A percentile compares a stretch with the other conserved stretches of the same genome.
phyloP scores from a whole-genome alignment of 2,113 vertebrate genomes.

The Pandion haliaetus region DNA sequence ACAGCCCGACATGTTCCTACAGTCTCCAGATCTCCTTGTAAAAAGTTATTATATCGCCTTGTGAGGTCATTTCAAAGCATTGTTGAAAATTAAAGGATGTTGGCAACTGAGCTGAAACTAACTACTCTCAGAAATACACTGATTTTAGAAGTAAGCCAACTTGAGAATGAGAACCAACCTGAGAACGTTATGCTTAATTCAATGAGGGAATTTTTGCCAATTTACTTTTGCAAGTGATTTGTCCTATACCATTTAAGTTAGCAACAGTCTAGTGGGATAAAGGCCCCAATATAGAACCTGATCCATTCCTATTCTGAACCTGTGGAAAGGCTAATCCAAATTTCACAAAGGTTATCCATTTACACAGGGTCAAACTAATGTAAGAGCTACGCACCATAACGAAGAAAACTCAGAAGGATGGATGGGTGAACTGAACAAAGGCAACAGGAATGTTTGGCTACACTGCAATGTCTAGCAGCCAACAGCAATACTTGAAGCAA shows the following conservation, averaged over 20 bases:
- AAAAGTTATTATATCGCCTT: background rate
- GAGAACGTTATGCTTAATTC: background rate
- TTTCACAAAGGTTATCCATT: background rate
- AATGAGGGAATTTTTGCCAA: background rate
- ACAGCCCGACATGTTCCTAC: background rate
- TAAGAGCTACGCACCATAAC: background rate
- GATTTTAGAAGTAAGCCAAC: background rate
- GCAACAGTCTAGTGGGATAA: background rate
- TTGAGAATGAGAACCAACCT: background rate
- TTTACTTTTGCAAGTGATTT: background rate
- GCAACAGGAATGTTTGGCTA: background rate
- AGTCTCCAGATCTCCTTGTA: background rate
- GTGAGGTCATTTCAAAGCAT: background rate
- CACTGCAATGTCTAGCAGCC: background rate
- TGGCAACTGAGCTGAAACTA: background rate
- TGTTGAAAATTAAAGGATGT: background rate
- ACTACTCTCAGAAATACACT: background rate
- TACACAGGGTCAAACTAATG: background rate
- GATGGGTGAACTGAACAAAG: background rate
- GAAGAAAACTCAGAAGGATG: background rate
- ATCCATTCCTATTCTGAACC: background rate
- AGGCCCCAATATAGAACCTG: background rate
- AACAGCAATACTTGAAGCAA: background rate
- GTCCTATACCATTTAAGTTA: background rate
- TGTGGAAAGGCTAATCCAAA: background rate